These are phyloP conservation scores for Dinothrombium tinctorium DNA, from an alignment of 1,140 invertebrate species.

Conservation along the genomic window DNA sequence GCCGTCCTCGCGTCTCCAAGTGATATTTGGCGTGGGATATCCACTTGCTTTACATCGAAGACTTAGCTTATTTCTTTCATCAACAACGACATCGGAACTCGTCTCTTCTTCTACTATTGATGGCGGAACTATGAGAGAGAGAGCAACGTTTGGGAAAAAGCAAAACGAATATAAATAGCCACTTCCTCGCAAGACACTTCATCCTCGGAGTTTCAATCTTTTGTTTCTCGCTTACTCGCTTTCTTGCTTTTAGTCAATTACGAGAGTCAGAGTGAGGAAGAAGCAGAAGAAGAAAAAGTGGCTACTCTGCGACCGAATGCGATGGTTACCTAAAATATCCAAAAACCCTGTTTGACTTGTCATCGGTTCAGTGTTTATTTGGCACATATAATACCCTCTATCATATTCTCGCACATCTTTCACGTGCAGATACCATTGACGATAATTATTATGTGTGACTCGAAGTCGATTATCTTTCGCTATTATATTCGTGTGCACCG, in stretches of 20 bases:
- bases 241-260: too few relatives aligned
- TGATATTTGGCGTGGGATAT: constrained; percentile 53
- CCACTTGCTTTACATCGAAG: constrained; percentile 45
- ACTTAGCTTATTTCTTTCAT: constrained; percentile 46
- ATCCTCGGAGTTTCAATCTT: too few relatives aligned
- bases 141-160: too few relatives aligned
- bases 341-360: constrained; percentile 62
- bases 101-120: constrained; percentile 40
- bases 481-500: constrained; percentile 68
- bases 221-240: too few relatives aligned
- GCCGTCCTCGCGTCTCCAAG: constrained; percentile 62
- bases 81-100: constrained; percentile 41
- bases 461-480: constrained; percentile 56
- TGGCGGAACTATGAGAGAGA: constrained; percentile 18
- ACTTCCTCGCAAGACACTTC: too few relatives aligned
- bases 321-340: constrained; percentile 79
- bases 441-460: constrained; percentile 40
- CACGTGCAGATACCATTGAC: constrained; percentile 49
- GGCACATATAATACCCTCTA: constrained; percentile 83
- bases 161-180: too few relatives aligned
- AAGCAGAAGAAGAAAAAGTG: too few relatives aligned
- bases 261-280: too few relatives aligned
- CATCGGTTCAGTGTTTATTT: constrained; percentile 85
- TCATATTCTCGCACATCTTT: constrained; percentile 69
- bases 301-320: too few relatives aligned